Percentiles rank a stretch among this genome's conserved stretches.
Evolutionary conservation across 2,797 vertebrate genomes (phyloP).

Genomic region (Onychomys leucogaster): DNA sequence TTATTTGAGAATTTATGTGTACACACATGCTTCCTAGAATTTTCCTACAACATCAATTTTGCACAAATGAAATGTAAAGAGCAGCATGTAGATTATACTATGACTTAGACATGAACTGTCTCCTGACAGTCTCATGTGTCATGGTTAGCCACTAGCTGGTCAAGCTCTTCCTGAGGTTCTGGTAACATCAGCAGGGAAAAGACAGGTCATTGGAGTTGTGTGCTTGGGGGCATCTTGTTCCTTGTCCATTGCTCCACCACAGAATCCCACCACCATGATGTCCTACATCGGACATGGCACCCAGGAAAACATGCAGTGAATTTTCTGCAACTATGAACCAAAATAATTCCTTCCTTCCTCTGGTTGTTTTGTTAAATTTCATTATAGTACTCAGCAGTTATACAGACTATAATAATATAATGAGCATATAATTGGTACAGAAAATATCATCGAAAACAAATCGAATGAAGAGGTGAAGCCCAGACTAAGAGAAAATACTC

Average conservation of each 20-base stretch:
- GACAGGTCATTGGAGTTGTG: no score
- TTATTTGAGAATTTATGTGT: conserved; percentile 1
- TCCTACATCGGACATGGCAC: not conserved
- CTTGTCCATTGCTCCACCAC: no score
- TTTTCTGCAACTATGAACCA: not conserved
- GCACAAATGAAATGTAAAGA: not conserved
- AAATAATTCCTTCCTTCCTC: not conserved
- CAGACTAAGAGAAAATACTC: not conserved
- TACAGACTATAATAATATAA: not conserved
- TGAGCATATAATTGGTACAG: not conserved
- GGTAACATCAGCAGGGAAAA: not conserved
- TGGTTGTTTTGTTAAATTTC: not conserved
- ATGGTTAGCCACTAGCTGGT: not conserved
- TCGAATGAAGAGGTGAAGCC: not conserved
- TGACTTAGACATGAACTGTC: no score
- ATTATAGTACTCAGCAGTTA: not conserved
- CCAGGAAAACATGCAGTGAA: not conserved
- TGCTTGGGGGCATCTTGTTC: not conserved
- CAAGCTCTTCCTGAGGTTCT: not conserved
- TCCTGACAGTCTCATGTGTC: not conserved
- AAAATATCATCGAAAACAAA: not conserved
- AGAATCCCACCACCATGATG: not conserved
- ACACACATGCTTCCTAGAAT: not conserved
- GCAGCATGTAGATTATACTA: not conserved
- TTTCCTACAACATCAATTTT: not conserved